Base-by-base conservation (phyloP, 2,113 vertebrate genomes). In the Trachemys scripta region DNA sequence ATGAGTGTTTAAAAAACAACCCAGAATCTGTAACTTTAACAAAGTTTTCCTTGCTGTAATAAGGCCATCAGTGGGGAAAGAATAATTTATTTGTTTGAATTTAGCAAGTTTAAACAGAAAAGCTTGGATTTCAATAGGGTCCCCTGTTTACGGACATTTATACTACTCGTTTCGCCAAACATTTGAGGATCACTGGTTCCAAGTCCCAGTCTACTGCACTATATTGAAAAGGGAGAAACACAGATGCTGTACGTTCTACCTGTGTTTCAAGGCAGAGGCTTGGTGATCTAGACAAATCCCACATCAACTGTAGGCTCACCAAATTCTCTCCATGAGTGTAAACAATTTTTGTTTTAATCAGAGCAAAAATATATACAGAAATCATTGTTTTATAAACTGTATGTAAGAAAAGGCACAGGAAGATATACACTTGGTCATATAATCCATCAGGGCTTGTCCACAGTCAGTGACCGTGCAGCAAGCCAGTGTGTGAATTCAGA, bases 1-100 rank as follows among this genome's bases (percentile, higher is more conserved):
- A 93, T 54, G 2, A 84, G 79, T 50, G 91, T 54, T 92, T 91
- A 96, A 87, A 91, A 96, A 95, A 50, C 69, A 89, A 22, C 17
- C 6, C 72, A 53, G 88, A 93, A 85, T 20, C 2, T 42, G 35
- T 1, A 59, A 56, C 80, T 82, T 81, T 1, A 76, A 82, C 8
- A 45, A 45, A 3, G 2, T 22, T 89, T 94, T 56, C 49, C 75
- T 80, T 92, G 57, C 2, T 89, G 65, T 95, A 87, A 82, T 84
- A 25, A 86, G 47, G n/a, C 1, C 7, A 2, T 62, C 65, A 83
- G 20, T n/a, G 17, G 12, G 51, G 5, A 59, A 4, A 84, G 14
- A 94, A 14, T 24, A 82, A 54, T 59, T 62, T 56, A 42, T 65
- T 88, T 38, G 9, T 82, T 95, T 47, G 1, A 4, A 56, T 88